Conservation (phyloP, 2,797 vertebrate species). For the Parauchenoglanis ngamensis region DNA sequence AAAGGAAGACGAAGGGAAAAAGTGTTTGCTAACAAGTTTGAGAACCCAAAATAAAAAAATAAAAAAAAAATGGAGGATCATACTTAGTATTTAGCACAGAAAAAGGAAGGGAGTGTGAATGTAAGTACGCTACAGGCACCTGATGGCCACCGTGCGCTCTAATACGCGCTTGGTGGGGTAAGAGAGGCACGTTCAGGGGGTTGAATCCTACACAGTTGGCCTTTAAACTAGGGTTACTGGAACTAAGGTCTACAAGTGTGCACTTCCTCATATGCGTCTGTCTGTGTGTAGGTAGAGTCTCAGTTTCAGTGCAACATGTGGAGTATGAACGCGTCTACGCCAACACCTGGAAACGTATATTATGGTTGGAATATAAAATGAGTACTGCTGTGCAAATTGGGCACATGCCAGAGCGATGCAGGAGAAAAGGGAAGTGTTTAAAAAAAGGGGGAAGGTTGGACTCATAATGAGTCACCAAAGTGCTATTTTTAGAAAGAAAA, state of each 20-base stretch:
- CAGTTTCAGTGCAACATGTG: not conserved
- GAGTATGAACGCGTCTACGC: not conserved
- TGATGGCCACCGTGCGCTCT: too few species aligned
- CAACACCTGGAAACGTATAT: not conserved
- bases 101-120: too few species aligned
- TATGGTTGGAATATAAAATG: not conserved
- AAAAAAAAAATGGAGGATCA: too few species aligned
- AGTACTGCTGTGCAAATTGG: not conserved
- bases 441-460: not conserved
- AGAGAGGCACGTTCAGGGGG: too few species aligned
- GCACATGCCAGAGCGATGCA: not conserved
- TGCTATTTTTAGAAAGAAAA: not conserved
- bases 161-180: too few species aligned
- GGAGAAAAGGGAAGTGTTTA: not conserved
- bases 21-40: too few species aligned
- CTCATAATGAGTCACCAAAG: not conserved
- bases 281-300: not conserved
- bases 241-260: too few species aligned
- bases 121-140: too few species aligned
- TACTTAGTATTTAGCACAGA: too few species aligned
- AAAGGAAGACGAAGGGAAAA: too few species aligned
- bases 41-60: too few species aligned
- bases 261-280: not conserved
- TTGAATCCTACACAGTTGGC: not conserved
- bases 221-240: not conserved